These are phyloP conservation scores for Bedellia somnulentella DNA, from an alignment of 2,888 invertebrate species.

Conservation along the genomic window DNA sequence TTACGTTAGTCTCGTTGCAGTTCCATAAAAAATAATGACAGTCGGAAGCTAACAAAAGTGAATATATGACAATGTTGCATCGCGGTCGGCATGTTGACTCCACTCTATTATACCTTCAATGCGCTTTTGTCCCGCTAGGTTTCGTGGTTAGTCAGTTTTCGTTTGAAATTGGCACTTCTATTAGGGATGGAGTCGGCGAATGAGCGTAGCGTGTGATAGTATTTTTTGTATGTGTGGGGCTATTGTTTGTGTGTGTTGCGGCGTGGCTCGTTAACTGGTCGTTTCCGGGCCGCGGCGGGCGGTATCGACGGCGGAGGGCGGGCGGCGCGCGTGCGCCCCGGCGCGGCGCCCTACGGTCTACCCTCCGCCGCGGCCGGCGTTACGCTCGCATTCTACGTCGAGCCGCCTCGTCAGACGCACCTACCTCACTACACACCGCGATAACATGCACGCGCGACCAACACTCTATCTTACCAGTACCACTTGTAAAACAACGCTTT, in stretches of 20 bases:
- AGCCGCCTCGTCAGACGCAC: slow-evolving; percentile 25
- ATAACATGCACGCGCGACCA: slow-evolving; percentile 6
- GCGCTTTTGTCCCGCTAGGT: no score
- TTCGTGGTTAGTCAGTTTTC: no score
- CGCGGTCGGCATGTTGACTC: no score
- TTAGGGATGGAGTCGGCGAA: no score
- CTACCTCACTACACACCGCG: slow-evolving; percentile 10
- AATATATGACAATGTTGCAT: no score
- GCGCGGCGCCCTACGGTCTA: slow-evolving; percentile 49
- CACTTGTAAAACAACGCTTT: slow-evolving; percentile 20
- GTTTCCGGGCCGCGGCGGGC: slow-evolving; percentile 51
- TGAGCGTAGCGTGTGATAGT: no score
- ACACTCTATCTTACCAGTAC: no score
- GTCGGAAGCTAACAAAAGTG: no score
- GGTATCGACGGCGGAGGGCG: slow-evolving; percentile 37
- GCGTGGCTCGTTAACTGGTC: slow-evolving; percentile 46
- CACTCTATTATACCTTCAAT: no score
- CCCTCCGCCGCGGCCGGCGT: slow-evolving; percentile 37
- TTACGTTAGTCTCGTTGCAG: no score
- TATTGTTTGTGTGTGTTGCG: slow-evolving; percentile 29
- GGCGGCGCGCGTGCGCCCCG: slow-evolving; percentile 44
- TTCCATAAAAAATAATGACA: no score
- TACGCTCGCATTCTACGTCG: slow-evolving; percentile 37
- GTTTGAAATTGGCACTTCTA: no score
- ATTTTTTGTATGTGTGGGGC: neutral